phyloP scores from a whole-genome alignment of 2,888 invertebrate genomes.

The Blastobasis adustella region DNA sequence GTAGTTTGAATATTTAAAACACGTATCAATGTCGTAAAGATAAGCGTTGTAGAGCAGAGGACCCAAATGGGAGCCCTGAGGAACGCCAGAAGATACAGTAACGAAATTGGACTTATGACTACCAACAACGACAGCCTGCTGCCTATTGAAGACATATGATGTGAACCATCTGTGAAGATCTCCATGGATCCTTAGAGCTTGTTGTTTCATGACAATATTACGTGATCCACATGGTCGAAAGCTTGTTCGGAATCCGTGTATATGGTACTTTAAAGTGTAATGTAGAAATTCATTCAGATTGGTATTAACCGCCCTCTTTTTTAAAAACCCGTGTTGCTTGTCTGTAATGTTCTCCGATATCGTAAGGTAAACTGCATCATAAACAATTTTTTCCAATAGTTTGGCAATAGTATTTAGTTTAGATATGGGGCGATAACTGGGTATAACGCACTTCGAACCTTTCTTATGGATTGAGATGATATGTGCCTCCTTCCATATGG shows the following conservation, averaged over 20 bases:
- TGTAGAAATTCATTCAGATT: background rate
- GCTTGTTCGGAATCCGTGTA: background rate
- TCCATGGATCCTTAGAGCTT: background rate
- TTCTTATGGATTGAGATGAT: background rate
- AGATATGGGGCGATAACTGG: background rate
- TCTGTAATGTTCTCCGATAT: background rate
- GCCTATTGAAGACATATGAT: background rate
- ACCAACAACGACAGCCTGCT: background rate
- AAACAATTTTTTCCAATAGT: background rate
- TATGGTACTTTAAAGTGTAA: too few species aligned
- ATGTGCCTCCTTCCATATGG: background rate
- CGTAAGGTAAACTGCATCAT: background rate
- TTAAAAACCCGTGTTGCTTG: background rate
- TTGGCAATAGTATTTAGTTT: background rate
- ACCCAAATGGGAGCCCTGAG: background rate
- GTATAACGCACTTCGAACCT: background rate
- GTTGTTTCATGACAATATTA: background rate
- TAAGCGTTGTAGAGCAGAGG: background rate
- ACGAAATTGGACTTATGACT: background rate
- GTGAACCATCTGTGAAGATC: background rate
- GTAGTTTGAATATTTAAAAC: too few species aligned
- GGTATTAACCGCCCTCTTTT: background rate
- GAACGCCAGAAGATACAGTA: background rate
- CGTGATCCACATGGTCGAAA: background rate
- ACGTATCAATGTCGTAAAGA: too few species aligned